A percentile compares a stretch with the other conserved stretches of the same genome.
Conservation (phyloP, 2,888 invertebrate genomes). For the Coleophora flavipennella region DNA sequence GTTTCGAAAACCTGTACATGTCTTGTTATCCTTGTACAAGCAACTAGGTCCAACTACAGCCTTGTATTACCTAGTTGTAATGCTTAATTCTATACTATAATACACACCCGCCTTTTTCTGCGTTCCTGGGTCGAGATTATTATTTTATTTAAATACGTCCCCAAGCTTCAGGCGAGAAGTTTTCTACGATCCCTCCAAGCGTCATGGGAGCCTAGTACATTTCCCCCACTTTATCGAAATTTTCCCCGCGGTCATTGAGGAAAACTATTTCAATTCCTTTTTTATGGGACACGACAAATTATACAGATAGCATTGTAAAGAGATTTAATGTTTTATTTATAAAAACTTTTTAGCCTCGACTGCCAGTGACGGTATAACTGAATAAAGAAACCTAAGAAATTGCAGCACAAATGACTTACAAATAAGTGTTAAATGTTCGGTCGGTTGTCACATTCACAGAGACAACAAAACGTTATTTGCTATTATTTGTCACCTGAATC, state of each 20-base stretch:
- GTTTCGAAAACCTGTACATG: not conserved
- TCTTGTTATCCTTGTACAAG: conserved; percentile 11
- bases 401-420: no score
- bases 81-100: conserved; percentile 23
- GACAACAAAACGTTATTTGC: not conserved
- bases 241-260: conserved; percentile 33
- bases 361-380: no score
- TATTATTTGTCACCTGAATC: conserved; percentile 5
- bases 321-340: no score
- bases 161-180: conserved; percentile 14
- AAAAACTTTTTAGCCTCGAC: no score
- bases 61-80: conserved; percentile 19
- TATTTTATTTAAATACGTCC: conserved; percentile 49
- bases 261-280: not conserved
- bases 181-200: conserved; percentile 15
- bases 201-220: conserved; percentile 40
- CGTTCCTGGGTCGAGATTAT: conserved; percentile 41
- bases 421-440: no score
- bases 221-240: conserved; percentile 58
- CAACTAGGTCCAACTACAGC: conserved; percentile 16
- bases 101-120: conserved; percentile 25
- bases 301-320: no score
- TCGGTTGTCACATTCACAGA: no score
- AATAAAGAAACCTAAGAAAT: no score
- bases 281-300: conserved; percentile 12